phyloP scores from a whole-genome alignment of 1,140 invertebrate species.

The Nomia melanderi region DNA sequence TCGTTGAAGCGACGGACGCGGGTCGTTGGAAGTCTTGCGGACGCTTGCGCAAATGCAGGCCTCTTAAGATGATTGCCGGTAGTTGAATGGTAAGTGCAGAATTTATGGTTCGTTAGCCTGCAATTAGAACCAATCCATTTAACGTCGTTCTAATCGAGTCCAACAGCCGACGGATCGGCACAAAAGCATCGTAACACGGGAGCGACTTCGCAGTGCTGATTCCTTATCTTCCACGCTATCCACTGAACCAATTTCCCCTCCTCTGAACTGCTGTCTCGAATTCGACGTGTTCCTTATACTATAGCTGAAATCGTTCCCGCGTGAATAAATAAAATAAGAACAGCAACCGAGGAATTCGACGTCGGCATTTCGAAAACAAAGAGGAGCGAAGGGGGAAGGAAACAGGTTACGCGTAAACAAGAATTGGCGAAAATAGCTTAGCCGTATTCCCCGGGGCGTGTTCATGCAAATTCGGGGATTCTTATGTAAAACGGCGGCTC shows the following conservation, averaged over 20 bases:
- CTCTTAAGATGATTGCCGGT: slow-evolving; percentile 7
- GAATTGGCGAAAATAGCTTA: neutral
- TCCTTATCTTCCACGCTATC: too few species aligned
- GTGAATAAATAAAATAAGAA: too few species aligned
- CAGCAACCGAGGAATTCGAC: neutral
- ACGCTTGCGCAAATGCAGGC: neutral
- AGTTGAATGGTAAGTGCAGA: slow-evolving; percentile 45
- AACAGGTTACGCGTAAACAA: neutral
- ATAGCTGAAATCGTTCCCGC: too few species aligned
- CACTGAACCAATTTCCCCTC: neutral
- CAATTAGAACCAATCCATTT: slow-evolving; percentile 49
- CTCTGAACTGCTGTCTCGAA: too few species aligned
- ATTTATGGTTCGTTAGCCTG: slow-evolving; percentile 32
- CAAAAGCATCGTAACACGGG: neutral
- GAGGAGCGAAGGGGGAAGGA: neutral
- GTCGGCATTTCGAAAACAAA: neutral
- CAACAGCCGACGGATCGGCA: neutral
- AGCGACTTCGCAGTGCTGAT: too few species aligned
- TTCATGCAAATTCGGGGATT: slow-evolving; percentile 16
- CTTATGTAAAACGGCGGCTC: neutral
- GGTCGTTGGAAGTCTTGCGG: neutral
- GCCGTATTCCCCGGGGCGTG: neutral
- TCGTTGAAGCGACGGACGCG: too few species aligned
- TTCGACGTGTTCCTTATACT: too few species aligned
- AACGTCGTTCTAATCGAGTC: slow-evolving; percentile 38